phyloP scores from a whole-genome alignment of 2,888 invertebrate species.

The Acanthosoma haemorrhoidale region DNA sequence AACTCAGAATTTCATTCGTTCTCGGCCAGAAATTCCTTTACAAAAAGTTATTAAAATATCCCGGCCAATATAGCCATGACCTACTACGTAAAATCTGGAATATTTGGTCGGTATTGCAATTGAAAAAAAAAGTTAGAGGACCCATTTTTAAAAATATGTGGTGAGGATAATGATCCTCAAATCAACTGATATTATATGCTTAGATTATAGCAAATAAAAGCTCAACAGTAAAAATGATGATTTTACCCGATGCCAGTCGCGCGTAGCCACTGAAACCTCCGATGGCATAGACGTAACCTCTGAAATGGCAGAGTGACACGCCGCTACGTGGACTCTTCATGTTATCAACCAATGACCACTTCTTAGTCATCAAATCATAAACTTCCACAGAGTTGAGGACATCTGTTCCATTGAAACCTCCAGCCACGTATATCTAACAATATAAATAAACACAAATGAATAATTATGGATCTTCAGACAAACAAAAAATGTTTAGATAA shows the following conservation, averaged over 20 bases:
- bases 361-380: constrained; percentile 61
- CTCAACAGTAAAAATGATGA: no score
- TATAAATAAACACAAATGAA: no score
- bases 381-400: constrained; percentile 70
- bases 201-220: background rate
- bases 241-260: constrained; percentile 60
- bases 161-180: no score
- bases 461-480: background rate
- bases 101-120: background rate
- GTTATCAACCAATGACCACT: constrained; percentile 66
- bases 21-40: no score
- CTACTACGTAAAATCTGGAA: background rate
- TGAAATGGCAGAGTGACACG: constrained; percentile 63
- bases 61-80: no score
- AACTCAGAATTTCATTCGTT: no score
- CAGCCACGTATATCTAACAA: constrained; percentile 66
- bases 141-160: background rate
- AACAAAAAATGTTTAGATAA: no score
- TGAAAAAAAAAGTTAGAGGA: background rate
- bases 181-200: no score
- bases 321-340: constrained; percentile 73
- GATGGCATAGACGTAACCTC: constrained; percentile 65
- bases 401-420: constrained; percentile 74
- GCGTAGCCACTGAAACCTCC: constrained; percentile 75
- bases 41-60: no score